Base-by-base conservation (phyloP, 2,797 vertebrate species). In the Trichosurus vulpecula region DNA sequence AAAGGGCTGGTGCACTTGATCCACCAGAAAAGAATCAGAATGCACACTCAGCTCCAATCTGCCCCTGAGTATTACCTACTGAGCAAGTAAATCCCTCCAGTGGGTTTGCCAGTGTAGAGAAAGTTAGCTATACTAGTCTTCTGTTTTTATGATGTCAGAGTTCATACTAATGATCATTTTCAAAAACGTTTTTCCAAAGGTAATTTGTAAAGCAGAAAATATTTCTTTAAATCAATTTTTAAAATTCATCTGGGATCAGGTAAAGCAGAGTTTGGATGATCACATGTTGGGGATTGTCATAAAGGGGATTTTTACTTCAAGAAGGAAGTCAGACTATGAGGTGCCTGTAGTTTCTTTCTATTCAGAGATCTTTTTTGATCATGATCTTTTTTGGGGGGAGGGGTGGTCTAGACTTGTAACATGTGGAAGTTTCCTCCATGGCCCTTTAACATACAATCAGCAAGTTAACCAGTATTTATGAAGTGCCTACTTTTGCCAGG, bases 211-310 rank as follows among this genome's bases (percentile, higher is more conserved):
- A 66, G 3, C 94, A 96, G 96, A 96, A 53, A 81, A 61, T 53
- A 12, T 94, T 96, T 95, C 93, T 91, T 5, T 89, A 92, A 96
- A 95, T 55, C 93, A 97, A 93, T 96, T 97, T 61, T 4, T 92
- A 94, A 93, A 95, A 96, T 93, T 92, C 0, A 0, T 41, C 41
- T 55, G 56, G 54, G 81, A 97, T 53, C 90, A 92, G 81, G 51
- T 56, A 94, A 31, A 81, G 90, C 58, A 93, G n/a, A 41, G 2
- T 22, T 81, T 47, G 41, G 41, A 81, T 47, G 19, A 81, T 47
- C n/a, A 47, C 41, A 25, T 81, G 19, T 25, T 81, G 2, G n/a
- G 74, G 19, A 47, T 81, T 47, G 27, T 81, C n/a, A 81, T 27
- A n/a, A n/a, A 66, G 35, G 61, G 31, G 1, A 66, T 41, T 41